A percentile compares a stretch with the other conserved stretches of the same genome.
Conservation (phyloP, 2,888 invertebrate genomes). For the Augiades crinisus region DNA sequence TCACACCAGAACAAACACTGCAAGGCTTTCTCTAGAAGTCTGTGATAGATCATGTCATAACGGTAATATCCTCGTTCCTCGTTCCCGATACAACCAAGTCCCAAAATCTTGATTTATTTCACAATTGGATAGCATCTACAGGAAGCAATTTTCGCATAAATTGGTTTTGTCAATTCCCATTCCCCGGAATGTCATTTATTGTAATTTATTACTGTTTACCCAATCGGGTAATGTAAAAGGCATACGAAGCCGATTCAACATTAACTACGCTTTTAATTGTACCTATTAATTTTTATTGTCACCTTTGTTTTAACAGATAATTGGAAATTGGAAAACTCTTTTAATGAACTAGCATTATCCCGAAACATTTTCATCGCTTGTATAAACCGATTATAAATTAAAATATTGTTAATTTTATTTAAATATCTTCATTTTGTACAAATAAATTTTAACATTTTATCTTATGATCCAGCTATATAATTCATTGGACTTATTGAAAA, state of each 20-base stretch:
- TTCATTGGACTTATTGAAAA: too few species aligned
- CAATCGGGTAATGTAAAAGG: conserved; percentile 29
- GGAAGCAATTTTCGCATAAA: conserved; percentile 56
- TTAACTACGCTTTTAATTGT: conserved; percentile 23
- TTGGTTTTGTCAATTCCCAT: conserved; percentile 59
- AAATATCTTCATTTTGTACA: too few species aligned
- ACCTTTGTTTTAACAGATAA: conserved; percentile 17
- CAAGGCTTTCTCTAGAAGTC: too few species aligned
- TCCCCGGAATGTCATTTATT: conserved; percentile 51
- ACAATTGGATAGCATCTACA: conserved; percentile 42
- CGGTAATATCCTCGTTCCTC: too few species aligned
- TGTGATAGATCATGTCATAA: too few species aligned
- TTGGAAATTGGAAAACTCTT: conserved; percentile 12
- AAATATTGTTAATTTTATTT: too few species aligned
- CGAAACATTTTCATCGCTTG: not conserved
- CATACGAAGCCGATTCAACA: conserved; percentile 17
- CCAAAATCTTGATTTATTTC: conserved; percentile 45
- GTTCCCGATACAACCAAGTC: not conserved
- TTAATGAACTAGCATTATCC: not conserved
- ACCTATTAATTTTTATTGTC: conserved; percentile 22
- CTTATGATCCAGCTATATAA: too few species aligned
- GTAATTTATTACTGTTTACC: conserved; percentile 60
- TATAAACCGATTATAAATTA: too few species aligned
- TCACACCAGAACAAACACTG: too few species aligned
- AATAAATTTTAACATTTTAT: too few species aligned